Evolutionary conservation across 1,140 invertebrate species (phyloP).

Genomic region (Ruditapes philippinarum): DNA sequence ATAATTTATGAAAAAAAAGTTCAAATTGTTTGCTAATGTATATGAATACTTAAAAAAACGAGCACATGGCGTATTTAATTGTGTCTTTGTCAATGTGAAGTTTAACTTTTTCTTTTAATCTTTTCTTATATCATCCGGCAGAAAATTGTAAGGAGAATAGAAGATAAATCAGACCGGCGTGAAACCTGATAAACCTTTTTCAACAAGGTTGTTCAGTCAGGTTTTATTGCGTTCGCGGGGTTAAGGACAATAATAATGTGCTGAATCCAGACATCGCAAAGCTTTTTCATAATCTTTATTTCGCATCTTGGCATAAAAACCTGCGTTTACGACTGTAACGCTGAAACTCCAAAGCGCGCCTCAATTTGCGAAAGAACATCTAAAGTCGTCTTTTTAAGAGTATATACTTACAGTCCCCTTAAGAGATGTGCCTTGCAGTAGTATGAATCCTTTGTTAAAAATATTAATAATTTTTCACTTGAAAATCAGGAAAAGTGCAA

Average conservation of each 20-base stretch:
- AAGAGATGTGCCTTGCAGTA: not conserved
- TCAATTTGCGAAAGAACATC: slow-evolving; percentile 36
- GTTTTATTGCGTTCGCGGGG: slow-evolving; percentile 48
- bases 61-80: no score
- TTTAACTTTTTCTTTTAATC: not conserved
- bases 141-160: not conserved
- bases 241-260: slow-evolving; percentile 52
- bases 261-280: slow-evolving; percentile 52
- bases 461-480: slow-evolving; percentile 1
- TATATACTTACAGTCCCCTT: not conserved
- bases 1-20: no score
- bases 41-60: no score
- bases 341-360: slow-evolving; percentile 46
- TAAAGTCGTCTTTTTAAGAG: not conserved
- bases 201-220: slow-evolving; percentile 54
- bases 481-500: not conserved
- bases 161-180: slow-evolving; percentile 47
- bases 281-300: slow-evolving; percentile 66
- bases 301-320: slow-evolving; percentile 64
- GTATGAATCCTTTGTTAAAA: not conserved
- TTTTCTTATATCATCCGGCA: not conserved
- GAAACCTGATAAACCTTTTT: slow-evolving; percentile 59
- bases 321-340: slow-evolving; percentile 28
- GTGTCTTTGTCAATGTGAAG: not conserved
- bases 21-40: no score